Percentiles rank a stretch among this genome's conserved stretches.
Conservation (phyloP, 2,113 vertebrate genomes). For the Oryzias woworae region DNA sequence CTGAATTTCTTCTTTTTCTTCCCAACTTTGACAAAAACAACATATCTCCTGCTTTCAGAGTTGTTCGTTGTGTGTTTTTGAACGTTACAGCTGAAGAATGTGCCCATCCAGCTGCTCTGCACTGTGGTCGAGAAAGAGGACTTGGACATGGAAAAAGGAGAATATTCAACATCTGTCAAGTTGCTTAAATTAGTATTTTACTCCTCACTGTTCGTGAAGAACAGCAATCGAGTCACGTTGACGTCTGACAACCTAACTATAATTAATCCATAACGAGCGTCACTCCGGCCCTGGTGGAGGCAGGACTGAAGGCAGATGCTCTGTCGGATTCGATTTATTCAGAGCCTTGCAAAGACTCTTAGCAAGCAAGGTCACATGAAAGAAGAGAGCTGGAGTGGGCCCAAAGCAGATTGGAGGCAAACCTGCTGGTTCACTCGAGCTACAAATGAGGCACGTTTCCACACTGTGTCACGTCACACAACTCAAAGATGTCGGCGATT, state of each 20-base stretch:
- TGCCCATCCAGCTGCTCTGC: background rate
- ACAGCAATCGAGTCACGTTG: background rate
- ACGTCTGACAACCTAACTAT: constrained; percentile 23
- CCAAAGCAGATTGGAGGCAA: background rate
- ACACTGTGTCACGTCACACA: constrained; percentile 6
- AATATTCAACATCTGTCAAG: constrained; percentile 11
- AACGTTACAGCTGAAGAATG: constrained; percentile 15
- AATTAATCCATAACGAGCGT: constrained; percentile 53
- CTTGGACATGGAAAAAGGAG: constrained; percentile 10
- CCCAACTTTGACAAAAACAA: background rate
- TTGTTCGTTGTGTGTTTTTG: constrained; percentile 1
- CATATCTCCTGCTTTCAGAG: constrained; percentile 17
- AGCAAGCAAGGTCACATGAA: constrained; percentile 30
- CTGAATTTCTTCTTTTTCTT: constrained; percentile 8
- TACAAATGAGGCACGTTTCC: constrained; percentile 7
- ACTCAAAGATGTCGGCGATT: constrained; percentile 30
- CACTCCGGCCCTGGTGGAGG: constrained; percentile 34
- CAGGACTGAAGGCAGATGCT: constrained; percentile 36
- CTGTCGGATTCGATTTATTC: constrained; percentile 47
- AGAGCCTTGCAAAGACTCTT: constrained; percentile 5
- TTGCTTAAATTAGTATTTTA: constrained; percentile 1
- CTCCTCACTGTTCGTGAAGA: constrained; percentile 12
- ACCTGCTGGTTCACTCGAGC: constrained; percentile 1
- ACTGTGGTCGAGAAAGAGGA: constrained; percentile 37
- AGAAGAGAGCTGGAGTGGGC: constrained; percentile 8